Evolutionary conservation across 1,140 invertebrate genomes (phyloP).

Genomic region (Brachionus rubens): DNA sequence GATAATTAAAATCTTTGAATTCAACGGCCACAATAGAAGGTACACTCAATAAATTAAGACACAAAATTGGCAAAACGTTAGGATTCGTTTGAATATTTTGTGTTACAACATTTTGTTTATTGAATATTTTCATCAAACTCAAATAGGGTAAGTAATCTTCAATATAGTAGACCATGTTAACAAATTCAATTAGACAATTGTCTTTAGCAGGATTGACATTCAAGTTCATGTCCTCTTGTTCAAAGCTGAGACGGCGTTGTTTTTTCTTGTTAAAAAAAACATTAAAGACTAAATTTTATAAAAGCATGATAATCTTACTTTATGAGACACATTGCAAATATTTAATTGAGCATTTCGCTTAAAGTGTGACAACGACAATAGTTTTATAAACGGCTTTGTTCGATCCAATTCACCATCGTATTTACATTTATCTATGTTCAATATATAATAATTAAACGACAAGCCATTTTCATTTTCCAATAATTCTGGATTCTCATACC

Average conservation of each 20-base stretch:
- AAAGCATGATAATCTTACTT: not conserved
- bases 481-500: slow-evolving; percentile 1
- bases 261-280: slow-evolving; percentile 4
- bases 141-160: slow-evolving; percentile 11
- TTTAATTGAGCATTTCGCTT: not conserved
- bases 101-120: slow-evolving; percentile 5
- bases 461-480: not conserved
- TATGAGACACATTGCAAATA: not conserved
- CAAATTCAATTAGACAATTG: slow-evolving; percentile 4
- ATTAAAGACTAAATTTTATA: not conserved
- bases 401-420: slow-evolving; percentile 35
- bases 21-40: not conserved
- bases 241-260: not conserved
- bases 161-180: not conserved
- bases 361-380: slow-evolving; percentile 4
- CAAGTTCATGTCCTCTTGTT: not conserved
- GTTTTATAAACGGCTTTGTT: slow-evolving; percentile 33
- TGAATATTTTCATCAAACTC: slow-evolving; percentile 26
- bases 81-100: slow-evolving; percentile 1
- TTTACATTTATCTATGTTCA: slow-evolving; percentile 18
- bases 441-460: slow-evolving; percentile 34
- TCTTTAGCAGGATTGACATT: too few relatives aligned
- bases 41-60: slow-evolving; percentile 10
- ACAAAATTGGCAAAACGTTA: not conserved
- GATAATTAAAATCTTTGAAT: not conserved